phyloP scores from a whole-genome alignment of 2,113 vertebrate genomes.

The Empidonax traillii region DNA sequence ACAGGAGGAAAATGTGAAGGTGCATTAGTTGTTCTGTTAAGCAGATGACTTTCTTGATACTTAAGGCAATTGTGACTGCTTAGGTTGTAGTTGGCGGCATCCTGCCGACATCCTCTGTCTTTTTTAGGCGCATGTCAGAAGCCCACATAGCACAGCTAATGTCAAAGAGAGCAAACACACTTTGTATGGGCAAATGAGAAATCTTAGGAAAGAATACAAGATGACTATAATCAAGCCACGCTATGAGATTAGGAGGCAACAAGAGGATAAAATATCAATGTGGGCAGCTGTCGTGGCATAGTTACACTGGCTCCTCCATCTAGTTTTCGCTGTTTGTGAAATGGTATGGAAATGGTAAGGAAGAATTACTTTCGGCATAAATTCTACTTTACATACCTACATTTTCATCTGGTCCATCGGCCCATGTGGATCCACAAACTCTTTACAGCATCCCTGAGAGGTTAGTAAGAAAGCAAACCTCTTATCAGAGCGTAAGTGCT shows the following conservation, averaged over 20 bases:
- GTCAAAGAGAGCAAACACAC: neutral
- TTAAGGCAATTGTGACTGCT: neutral
- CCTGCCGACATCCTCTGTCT: neutral
- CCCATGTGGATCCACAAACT: neutral
- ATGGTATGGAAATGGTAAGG: accelerated
- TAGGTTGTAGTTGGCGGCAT: neutral
- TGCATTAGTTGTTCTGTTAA: neutral
- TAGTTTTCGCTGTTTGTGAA: neutral
- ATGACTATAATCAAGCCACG: neutral
- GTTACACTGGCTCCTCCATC: neutral
- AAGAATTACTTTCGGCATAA: neutral
- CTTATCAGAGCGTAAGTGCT: neutral
- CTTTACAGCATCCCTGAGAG: neutral
- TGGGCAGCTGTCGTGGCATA: neutral
- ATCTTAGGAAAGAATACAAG: neutral
- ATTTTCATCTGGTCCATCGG: neutral
- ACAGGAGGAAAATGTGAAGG: neutral
- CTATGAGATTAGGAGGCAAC: neutral
- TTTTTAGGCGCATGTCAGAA: neutral
- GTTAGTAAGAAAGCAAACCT: neutral
- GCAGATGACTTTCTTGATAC: neutral
- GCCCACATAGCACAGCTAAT: neutral
- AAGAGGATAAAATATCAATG: neutral
- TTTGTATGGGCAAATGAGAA: neutral
- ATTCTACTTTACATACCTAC: neutral